Evolutionary conservation across 1,140 invertebrate genomes (phyloP).

Genomic region (Eriosoma lanigerum): DNA sequence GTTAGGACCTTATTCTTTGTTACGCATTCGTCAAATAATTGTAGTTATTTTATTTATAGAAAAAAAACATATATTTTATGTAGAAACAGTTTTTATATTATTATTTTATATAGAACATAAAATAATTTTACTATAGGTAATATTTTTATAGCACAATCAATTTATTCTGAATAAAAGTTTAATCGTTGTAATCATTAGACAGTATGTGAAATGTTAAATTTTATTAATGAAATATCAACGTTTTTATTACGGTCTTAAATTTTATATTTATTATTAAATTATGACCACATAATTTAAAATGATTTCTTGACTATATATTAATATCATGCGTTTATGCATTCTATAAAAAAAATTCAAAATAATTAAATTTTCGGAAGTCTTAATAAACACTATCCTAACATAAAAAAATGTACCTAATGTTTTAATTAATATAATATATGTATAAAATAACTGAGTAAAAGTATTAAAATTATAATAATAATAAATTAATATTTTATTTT

Average conservation of each 20-base stretch:
- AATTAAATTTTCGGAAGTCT: no score
- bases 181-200: background rate
- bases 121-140: background rate
- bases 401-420: no score
- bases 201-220: background rate
- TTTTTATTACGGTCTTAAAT: background rate
- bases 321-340: no score
- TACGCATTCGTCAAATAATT: background rate
- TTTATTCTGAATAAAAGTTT: background rate
- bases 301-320: no score
- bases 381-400: no score
- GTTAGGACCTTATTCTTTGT: background rate
- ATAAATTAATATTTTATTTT: no score
- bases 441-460: no score
- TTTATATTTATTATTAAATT: no score
- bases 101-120: background rate
- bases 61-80: background rate
- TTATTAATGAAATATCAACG: background rate
- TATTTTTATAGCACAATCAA: background rate
- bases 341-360: no score
- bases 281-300: no score
- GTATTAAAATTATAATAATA: no score
- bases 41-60: background rate
- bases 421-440: no score
- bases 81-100: background rate